phyloP scores from a whole-genome alignment of 2,888 invertebrate species.

The Caenorhabditis doughertyi region DNA sequence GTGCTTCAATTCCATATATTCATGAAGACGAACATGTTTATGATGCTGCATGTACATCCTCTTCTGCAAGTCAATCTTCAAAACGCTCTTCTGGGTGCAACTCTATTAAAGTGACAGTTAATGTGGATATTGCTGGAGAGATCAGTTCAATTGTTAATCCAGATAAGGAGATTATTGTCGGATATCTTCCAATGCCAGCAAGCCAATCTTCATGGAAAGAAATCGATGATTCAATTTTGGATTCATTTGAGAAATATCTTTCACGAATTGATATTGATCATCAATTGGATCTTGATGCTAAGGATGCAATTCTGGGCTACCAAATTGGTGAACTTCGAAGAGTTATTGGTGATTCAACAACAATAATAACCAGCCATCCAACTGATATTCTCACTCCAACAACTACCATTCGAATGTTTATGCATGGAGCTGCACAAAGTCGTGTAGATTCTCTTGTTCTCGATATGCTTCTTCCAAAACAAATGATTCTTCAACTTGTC shows the following conservation, averaged over 20 bases:
- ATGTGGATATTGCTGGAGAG: conserved; percentile 74
- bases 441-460: conserved; percentile 90
- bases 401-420: conserved; percentile 75
- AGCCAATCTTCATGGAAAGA: conserved; percentile 74
- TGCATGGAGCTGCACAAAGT: conserved; percentile 87
- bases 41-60: conserved; percentile 73
- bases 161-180: conserved; percentile 79
- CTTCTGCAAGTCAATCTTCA: conserved; percentile 44
- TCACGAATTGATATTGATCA: conserved; percentile 94
- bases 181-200: conserved; percentile 74
- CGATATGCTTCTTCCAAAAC: conserved; percentile 79
- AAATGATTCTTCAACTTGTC: conserved; percentile 90
- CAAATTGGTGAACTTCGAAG: conserved; percentile 87
- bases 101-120: conserved; percentile 72
- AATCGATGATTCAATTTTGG: conserved; percentile 74
- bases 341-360: conserved; percentile 29
- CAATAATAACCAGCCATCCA: conserved; percentile 61
- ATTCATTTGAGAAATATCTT: conserved; percentile 86
- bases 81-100: conserved; percentile 73
- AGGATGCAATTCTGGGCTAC: conserved; percentile 94
- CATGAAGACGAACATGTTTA: conserved; percentile 77
- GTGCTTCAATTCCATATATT: conserved; percentile 75
- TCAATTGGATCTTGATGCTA: conserved; percentile 88
- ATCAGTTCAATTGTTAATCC: conserved; percentile 72
- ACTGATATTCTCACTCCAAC: conserved; percentile 74